phyloP scores from a whole-genome alignment of 1,140 invertebrate species.

The Drosophila saltans region DNA sequence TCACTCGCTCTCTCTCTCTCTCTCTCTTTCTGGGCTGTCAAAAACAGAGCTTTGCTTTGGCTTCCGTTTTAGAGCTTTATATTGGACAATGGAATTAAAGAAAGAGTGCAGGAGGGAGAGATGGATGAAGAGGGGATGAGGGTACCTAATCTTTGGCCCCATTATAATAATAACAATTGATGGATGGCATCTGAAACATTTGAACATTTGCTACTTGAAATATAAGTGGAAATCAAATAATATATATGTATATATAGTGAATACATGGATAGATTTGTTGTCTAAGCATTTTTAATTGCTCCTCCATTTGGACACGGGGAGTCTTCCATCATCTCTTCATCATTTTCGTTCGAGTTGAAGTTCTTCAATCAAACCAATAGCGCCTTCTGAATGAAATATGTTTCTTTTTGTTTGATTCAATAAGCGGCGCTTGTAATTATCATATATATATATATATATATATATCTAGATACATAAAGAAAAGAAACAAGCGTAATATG shows the following conservation, averaged over 20 bases:
- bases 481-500: slow-evolving; percentile 9
- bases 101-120: background rate
- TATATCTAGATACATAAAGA: slow-evolving; percentile 25
- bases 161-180: slow-evolving; percentile 61
- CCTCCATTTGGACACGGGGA: background rate
- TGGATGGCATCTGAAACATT: slow-evolving; percentile 66
- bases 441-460: slow-evolving; percentile 43
- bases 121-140: too few relatives aligned
- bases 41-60: slow-evolving; percentile 7
- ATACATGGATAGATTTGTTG: slow-evolving; percentile 48
- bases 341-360: background rate
- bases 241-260: slow-evolving; percentile 22
- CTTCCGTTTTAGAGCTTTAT: slow-evolving; percentile 39
- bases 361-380: slow-evolving; percentile 56
- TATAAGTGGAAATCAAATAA: slow-evolving; percentile 28
- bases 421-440: slow-evolving; percentile 80
- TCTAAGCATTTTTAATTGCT: slow-evolving; percentile 75
- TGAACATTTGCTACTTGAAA: slow-evolving; percentile 55
- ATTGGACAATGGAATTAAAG: background rate
- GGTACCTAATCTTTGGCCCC: slow-evolving; percentile 58
- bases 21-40: background rate
- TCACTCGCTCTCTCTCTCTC: background rate
- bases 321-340: slow-evolving; percentile 15
- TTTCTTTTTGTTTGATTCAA: slow-evolving; percentile 43
- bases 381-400: slow-evolving; percentile 60